These are phyloP conservation scores for Musca domestica DNA, from an alignment of 1,140 invertebrate genomes.

Conservation along the genomic window DNA sequence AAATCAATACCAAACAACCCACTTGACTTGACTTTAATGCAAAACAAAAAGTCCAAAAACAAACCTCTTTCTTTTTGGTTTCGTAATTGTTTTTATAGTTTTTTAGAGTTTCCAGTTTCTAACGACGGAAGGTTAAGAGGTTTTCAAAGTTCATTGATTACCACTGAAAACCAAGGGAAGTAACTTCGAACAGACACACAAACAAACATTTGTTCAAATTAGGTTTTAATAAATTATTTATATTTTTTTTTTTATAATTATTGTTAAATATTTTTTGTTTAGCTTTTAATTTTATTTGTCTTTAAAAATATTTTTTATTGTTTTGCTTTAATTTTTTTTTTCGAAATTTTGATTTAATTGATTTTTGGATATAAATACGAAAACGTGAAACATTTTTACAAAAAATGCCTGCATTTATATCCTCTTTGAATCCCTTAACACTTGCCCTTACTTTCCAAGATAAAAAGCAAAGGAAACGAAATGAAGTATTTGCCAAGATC, in stretches of 20 bases:
- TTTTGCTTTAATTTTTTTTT: not conserved
- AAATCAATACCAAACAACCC: conserved; percentile 3
- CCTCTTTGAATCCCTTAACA: too few relatives aligned
- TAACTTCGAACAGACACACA: too few relatives aligned
- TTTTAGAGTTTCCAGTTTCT: too few relatives aligned
- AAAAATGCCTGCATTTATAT: conserved; percentile 16
- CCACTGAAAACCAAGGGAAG: too few relatives aligned
- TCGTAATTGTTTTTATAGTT: too few relatives aligned
- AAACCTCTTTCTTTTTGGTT: conserved; percentile 1
- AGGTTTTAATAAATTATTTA: conserved; percentile 19
- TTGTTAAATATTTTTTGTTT: not conserved
- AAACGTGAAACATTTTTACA: not conserved
- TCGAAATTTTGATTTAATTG: not conserved
- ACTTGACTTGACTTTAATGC: not conserved
- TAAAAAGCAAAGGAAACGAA: conserved; percentile 16
- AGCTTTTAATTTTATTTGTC: not conserved
- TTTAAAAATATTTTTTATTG: not conserved
- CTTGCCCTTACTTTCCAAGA: not conserved
- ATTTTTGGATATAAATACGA: conserved; percentile 3
- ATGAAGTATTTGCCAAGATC: conserved; percentile 21
- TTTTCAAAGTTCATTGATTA: too few relatives aligned
- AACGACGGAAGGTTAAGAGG: too few relatives aligned
- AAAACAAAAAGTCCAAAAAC: not conserved
- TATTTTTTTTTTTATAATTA: conserved; percentile 7
- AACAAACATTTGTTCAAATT: conserved; percentile 18